Conservation (phyloP, 2,113 vertebrate genomes). For the Scomber japonicus region DNA sequence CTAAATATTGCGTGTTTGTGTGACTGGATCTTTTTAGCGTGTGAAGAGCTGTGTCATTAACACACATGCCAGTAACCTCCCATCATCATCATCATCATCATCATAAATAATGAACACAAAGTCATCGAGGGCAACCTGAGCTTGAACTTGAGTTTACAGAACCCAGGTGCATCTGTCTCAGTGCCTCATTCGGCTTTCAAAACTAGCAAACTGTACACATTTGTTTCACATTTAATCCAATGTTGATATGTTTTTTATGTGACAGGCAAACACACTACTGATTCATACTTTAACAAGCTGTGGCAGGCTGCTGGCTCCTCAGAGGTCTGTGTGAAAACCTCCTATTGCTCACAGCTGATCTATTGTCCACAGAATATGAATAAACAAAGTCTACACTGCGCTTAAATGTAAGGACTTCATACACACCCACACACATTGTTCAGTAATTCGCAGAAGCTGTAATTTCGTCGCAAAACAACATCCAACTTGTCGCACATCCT, state of each 20-base stretch:
- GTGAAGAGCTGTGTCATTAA: neutral
- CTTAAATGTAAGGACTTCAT: slow-evolving; percentile 24
- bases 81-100: slow-evolving; percentile 1
- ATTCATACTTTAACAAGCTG: neutral
- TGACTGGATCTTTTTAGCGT: neutral
- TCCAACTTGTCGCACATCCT: neutral
- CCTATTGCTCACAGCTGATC: slow-evolving; percentile 27
- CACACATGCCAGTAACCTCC: slow-evolving; percentile 1
- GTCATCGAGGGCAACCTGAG: neutral
- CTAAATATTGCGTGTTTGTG: neutral
- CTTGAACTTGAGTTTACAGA: neutral
- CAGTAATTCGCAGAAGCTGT: neutral
- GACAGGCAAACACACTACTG: neutral
- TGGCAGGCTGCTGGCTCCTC: neutral
- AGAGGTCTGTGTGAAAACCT: slow-evolving; percentile 4
- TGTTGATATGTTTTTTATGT: neutral
- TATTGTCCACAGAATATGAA: slow-evolving; percentile 23
- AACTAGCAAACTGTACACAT: neutral
- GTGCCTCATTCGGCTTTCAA: neutral
- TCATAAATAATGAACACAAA: slow-evolving; percentile 6
- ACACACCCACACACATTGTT: neutral
- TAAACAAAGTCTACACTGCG: slow-evolving; percentile 4
- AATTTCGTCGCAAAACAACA: neutral
- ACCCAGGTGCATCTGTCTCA: neutral
- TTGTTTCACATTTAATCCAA: neutral